phyloP scores from a whole-genome alignment of 2,113 vertebrate species.

The Columbina picui region DNA sequence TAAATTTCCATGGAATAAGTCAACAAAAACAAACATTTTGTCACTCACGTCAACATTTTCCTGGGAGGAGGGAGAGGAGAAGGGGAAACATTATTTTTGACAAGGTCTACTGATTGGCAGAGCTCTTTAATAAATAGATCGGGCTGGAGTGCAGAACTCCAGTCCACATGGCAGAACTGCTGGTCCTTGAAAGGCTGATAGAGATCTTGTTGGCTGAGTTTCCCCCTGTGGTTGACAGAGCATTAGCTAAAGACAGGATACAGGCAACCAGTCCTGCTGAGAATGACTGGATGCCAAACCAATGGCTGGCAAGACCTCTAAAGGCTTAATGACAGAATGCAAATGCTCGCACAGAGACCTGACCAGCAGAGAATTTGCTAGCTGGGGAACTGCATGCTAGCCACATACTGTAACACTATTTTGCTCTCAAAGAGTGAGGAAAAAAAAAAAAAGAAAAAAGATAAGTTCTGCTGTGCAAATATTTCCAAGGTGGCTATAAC shows the following conservation, averaged over 20 bases:
- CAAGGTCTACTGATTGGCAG: conserved; percentile 62
- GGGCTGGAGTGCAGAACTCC: conserved; percentile 10
- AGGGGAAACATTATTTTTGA: conserved; percentile 58
- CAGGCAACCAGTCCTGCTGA: conserved; percentile 63
- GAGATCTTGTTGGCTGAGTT: conserved; percentile 62
- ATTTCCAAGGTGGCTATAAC: conserved; percentile 57
- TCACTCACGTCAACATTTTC: conserved; percentile 43
- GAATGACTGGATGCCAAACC: conserved; percentile 63
- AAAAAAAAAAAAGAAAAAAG: neutral
- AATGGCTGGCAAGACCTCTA: conserved; percentile 60
- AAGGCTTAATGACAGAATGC: conserved; percentile 44
- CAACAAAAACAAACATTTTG: conserved; percentile 34
- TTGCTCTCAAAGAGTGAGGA: neutral
- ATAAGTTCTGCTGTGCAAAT: neutral
- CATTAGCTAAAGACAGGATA: conserved; percentile 69
- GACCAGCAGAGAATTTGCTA: conserved; percentile 40
- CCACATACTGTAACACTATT: neutral
- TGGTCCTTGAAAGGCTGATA: conserved; percentile 70
- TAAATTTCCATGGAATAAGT: conserved; percentile 51
- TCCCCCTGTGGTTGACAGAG: conserved; percentile 54
- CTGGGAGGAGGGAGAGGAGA: conserved; percentile 22
- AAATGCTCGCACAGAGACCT: conserved; percentile 29
- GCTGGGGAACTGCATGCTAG: neutral
- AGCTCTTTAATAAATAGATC: conserved; percentile 58
- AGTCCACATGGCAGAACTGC: conserved; percentile 35